phyloP scores from a whole-genome alignment of 2,888 invertebrate species.

The Cordilura impudica region DNA sequence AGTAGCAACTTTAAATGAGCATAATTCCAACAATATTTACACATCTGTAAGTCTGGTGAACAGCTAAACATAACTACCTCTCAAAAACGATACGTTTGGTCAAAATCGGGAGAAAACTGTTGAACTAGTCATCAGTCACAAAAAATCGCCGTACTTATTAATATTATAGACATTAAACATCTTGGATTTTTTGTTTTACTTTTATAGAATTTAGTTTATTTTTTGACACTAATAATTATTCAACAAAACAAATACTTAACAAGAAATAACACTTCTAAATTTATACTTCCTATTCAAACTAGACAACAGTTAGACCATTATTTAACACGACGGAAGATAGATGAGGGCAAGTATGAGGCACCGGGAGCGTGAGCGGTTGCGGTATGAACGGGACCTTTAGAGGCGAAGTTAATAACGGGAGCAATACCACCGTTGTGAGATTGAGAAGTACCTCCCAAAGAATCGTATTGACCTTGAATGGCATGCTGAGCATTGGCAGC shows the following conservation, averaged over 20 bases:
- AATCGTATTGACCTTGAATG: conserved; percentile 67
- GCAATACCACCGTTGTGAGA: conserved; percentile 64
- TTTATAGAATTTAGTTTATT: conserved; percentile 34
- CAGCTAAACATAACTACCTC: too few species aligned
- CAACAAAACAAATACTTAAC: conserved; percentile 43
- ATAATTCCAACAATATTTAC: too few species aligned
- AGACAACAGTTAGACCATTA: conserved; percentile 1
- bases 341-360: conserved; percentile 69
- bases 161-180: too few species aligned
- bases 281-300: conserved; percentile 15
- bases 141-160: too few species aligned
- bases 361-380: conserved; percentile 55
- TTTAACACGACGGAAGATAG: conserved; percentile 69
- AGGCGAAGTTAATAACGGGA: conserved; percentile 64
- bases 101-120: too few species aligned
- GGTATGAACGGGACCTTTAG: conserved; percentile 30
- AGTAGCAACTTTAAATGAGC: too few species aligned
- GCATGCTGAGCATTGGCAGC: conserved; percentile 66
- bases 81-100: too few species aligned
- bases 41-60: too few species aligned
- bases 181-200: neutral
- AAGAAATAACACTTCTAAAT: conserved; percentile 28
- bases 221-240: conserved; percentile 29
- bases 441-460: conserved; percentile 63
- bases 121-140: too few species aligned